phyloP scores from a whole-genome alignment of 2,888 invertebrate genomes.

The Pristionchus arcanus region DNA sequence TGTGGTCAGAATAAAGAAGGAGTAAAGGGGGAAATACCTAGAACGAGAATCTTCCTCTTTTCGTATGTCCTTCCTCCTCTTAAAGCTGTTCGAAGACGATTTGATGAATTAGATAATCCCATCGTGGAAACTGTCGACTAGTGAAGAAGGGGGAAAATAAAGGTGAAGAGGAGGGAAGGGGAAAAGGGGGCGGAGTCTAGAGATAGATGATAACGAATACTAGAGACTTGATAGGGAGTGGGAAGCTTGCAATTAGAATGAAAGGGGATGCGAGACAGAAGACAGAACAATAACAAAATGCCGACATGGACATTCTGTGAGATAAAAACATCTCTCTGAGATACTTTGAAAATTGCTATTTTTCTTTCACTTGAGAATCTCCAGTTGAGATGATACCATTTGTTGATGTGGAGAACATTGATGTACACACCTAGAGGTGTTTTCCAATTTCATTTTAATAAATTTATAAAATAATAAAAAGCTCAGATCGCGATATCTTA shows the following conservation, averaged over 20 bases:
- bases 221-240: neutral
- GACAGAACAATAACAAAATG: neutral
- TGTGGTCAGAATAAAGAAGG: neutral
- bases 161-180: constrained; percentile 40
- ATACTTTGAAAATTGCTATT: neutral
- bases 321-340: neutral
- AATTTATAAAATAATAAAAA: neutral
- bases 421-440: too few relatives aligned
- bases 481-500: neutral
- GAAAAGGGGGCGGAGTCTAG: constrained; percentile 43
- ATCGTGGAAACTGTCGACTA: constrained; percentile 41
- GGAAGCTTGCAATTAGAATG: neutral
- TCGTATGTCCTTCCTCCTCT: neutral
- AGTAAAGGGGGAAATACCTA: neutral
- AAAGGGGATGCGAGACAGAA: neutral
- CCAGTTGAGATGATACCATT: too few relatives aligned
- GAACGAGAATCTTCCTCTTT: constrained; percentile 45
- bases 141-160: constrained; percentile 21
- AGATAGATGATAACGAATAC: constrained; percentile 19
- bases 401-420: too few relatives aligned
- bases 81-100: constrained; percentile 43
- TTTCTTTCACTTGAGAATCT: neutral
- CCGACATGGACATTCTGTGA: neutral
- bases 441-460: neutral
- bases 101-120: neutral